Base-by-base conservation (phyloP, 2,797 vertebrate species). In the Tarsius wallacei region DNA sequence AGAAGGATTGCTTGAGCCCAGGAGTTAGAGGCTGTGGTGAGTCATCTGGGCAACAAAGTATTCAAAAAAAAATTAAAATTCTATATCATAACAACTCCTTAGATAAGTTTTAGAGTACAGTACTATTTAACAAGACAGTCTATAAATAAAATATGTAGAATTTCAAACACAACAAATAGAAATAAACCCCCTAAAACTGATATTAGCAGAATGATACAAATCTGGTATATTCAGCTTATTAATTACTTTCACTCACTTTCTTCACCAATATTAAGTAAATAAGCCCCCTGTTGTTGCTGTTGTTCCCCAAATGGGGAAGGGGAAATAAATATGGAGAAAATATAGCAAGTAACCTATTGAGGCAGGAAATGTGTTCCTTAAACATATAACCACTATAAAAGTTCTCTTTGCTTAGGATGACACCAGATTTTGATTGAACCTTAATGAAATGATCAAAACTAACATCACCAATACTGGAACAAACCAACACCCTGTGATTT, bases 191-290 rank as follows among this genome's bases (percentile, higher is more conserved):
- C 19, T 66, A 68, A 93, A 86, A 74, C 4, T 53, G 33, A 68
- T 73, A 3, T 42, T 88, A 86, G 13, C 33, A 82, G 42, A 96
- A 61, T 17, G 21, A 80, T 19, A 90, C 12, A 85, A 95, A 93
- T 55, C 22, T 55, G 42, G 80, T 95, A 87, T 66, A 87, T 74
- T 81, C 51, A 84, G 47, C 51, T 86, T 91, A 63, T 78, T 95
- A n/a, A 91, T 90, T 96, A 91, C 36, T 85, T 91, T 66, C 33
- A 89, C 24, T 80, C 28, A 31, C 15, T 53, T 81, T 77, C 13
- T 92, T 94, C 47, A 95, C 24, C 53, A 87, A 21, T 96, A 80
- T 63, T 94, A 96, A 90, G 66, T 6, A 82, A 57, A 57, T 2
- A 74, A 80, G 24, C 14, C 59, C 33, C 74, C 61, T 86, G 42